Base-by-base conservation (phyloP, 2,797 vertebrate genomes). In the Macropus fuliginosus region DNA sequence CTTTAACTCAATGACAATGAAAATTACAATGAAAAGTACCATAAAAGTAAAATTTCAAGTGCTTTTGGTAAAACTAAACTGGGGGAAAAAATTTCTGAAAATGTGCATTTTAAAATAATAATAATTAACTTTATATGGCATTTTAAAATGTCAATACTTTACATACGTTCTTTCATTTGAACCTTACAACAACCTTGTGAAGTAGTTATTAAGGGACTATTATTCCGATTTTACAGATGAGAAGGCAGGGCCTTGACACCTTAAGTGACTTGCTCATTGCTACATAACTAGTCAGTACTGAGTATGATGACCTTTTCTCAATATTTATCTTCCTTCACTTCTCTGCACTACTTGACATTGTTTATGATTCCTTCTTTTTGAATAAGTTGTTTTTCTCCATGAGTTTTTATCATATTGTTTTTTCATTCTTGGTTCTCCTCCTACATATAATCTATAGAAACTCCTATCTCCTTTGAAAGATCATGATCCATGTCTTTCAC, bases 11-110 rank as follows among this genome's bases (percentile, higher is more conserved):
- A 0, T 74, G n/a, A 27, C 54, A 87, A 56, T 94, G 40, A 95
- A 97, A 92, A 34, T 66, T n/a, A 66, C 5, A 66, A 66, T 66
- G 62, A n/a, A 66, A 66, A 66, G 56, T 93, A 56, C 11, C 46
- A 95, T 50, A 90, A 94, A 46, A 54, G 55, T 56, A 54, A 96
- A 56, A 6, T 0, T 18, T 27, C 90, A 92, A 94, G 95, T 93
- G 93, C 34, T 62, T n/a, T 93, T 91, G 21, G 1, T 81, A 92
- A 94, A 94, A 27, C 50, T 93, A 74, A 96, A 56, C 27, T 91
- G 5, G 52, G 1, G 5, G 52, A 0, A 3, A 54, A 14, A 81
- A 56, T 16, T n/a, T 5, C 62, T 66, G 18, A 66, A n/a, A 18
- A 66, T 18, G n/a, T 66, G 6, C 14, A n/a, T 66, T n/a, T n/a